These are phyloP conservation scores for Drosophila nigricruria DNA, from an alignment of 2,888 invertebrate genomes.

Conservation along the genomic window DNA sequence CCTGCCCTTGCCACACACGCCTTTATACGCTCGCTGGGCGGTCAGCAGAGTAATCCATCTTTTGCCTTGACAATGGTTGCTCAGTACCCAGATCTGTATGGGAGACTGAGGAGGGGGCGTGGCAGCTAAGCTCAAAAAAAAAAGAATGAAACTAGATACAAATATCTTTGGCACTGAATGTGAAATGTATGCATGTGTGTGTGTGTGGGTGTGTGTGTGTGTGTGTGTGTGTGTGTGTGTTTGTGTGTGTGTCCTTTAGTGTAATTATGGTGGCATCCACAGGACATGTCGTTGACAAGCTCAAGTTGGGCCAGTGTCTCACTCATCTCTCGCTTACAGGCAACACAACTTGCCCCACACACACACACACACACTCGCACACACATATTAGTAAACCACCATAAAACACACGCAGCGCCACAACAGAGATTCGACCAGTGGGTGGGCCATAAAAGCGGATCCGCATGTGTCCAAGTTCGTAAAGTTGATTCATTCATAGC, in stretches of 20 bases:
- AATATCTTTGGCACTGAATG: slow-evolving; percentile 58
- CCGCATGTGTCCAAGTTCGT: slow-evolving; percentile 74
- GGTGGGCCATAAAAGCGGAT: slow-evolving; percentile 71
- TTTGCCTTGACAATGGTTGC: slow-evolving; percentile 74
- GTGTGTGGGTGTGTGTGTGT: background rate
- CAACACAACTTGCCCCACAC: slow-evolving; percentile 62
- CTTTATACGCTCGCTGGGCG: slow-evolving; percentile 6
- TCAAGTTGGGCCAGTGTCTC: slow-evolving; percentile 64
- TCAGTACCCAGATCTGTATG: slow-evolving; percentile 11
- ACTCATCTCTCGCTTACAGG: slow-evolving; percentile 39
- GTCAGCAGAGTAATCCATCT: slow-evolving; percentile 71
- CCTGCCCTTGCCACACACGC: background rate
- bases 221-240: slow-evolving; percentile 2
- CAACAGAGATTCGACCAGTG: slow-evolving; percentile 37
- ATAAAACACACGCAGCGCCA: slow-evolving; percentile 48
- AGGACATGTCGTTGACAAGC: slow-evolving; percentile 74
- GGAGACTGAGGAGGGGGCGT: slow-evolving; percentile 6
- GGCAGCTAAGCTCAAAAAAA: slow-evolving; percentile 46
- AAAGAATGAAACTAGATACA: slow-evolving; percentile 73
- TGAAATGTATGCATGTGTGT: slow-evolving; percentile 17
- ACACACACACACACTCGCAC: slow-evolving; percentile 33
- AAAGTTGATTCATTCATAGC: slow-evolving; percentile 80
- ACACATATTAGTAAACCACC: slow-evolving; percentile 26
- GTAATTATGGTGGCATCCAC: slow-evolving; percentile 72
- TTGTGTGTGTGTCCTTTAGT: slow-evolving; percentile 55